Evolutionary conservation across 1,140 invertebrate genomes (phyloP), one percentile per base, ranked within the genome.

Genomic region (Caerostris darwini): DNA sequence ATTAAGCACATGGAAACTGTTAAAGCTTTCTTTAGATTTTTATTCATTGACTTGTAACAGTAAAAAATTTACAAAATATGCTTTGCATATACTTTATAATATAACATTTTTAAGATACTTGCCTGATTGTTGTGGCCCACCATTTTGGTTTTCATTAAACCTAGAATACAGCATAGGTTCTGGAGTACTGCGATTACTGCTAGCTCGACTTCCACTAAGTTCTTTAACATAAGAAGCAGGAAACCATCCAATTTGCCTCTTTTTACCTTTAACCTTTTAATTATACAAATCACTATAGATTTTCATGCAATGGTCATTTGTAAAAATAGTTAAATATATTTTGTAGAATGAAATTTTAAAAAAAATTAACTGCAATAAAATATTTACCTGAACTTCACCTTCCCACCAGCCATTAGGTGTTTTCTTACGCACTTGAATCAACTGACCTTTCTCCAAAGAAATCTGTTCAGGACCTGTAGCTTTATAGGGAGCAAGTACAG

Each of bases 401-500:
- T 99, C 99, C 99, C 99, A 99, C 99, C 99, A 99, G 50, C 99
- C 99, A 95, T 98, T 98, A 90, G 98, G 97, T 8, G 98, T 98
- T 96, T 99, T 99, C 96, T 99, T 99, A 14, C 99, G 97, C 17
- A 99, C 98, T 97, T 99, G 98, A 83, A 99, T 98, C 82, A 99
- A 96, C 95, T 99, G 99, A n/a, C 99, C 99, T 94, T 98, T 97
- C 95, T 98, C 97, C 8, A 99, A 96, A 89, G 97, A 98, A 14
- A 99, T 96, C 96, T 99, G 99, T 95, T 99, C 99, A 0, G 97
- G 96, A 95, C 98, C 99, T 5, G 98, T 98, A 3, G 98, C 98
- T 96, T 98, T 97, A 95, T 99, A 99, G 3, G 98, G 97, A 12
- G 98, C 98, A 93, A 99, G 97, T 5, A 98, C 98, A 95, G 98